Base-by-base conservation (phyloP, 2,113 vertebrate genomes). In the Cygnus atratus region DNA sequence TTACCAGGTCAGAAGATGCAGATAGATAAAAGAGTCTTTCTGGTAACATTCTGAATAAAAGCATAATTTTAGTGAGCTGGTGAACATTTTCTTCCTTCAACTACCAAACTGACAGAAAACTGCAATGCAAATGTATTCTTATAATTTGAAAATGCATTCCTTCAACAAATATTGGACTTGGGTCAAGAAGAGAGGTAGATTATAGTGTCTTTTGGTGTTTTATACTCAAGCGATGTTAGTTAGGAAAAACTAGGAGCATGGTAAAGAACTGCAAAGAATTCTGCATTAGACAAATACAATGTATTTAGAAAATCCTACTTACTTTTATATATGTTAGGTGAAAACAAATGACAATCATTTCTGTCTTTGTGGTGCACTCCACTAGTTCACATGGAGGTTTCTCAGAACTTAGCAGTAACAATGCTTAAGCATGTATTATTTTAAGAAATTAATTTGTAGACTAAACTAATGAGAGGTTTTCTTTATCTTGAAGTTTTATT, bases 41-140 rank as follows among this genome's bases (percentile, higher is more conserved):
- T 76, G 46, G 18, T 91, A 88, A 57, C 52, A n/a, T 80, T 95
- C 39, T 68, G 46, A 88, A 71, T 68, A 78, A 67, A 96, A 87
- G 21, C 20, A 37, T 62, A 46, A 50, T 78, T 81, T 92, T 57
- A 62, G 28, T 50, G 9, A 84, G 57, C 39, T 59, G 21, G 26
- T 89, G 86, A 93, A 59, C 33, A 52, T 84, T 78, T 80, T 90
- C 55, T 78, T 90, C 43, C 18, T 84, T 92, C 33, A 68, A 2
- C 62, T 52, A 28, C 71, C 39, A 93, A 90, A 65, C 11, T 78
- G 70, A 75, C 33, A 89, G 70, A 91, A 94, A 91, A 52, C 22
- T 65, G 16, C 24, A 75, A 88, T 41, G 35, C 22, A 84, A 87
- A 78, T 84, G 13, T 59, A 29, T 75, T 92, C 54, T 91, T 11